Evolutionary conservation across 2,888 invertebrate genomes (phyloP).

Genomic region (Pristionchus arcanus): DNA sequence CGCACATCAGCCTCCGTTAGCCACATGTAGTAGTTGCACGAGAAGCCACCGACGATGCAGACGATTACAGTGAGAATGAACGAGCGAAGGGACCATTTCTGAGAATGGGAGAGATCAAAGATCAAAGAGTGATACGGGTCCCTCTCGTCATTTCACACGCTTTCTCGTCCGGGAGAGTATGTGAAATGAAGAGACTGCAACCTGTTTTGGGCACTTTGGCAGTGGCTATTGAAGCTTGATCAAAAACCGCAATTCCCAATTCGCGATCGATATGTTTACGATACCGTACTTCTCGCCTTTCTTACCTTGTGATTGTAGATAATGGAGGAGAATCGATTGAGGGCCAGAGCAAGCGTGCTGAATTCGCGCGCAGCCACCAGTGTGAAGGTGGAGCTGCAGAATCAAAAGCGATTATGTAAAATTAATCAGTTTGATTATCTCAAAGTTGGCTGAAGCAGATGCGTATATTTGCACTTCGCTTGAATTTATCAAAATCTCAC

Average conservation of each 20-base stretch:
- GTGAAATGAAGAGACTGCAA: no score
- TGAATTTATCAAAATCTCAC: background rate
- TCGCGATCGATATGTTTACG: background rate
- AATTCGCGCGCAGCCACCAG: constrained; percentile 1
- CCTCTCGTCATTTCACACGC: no score
- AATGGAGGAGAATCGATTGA: constrained; percentile 49
- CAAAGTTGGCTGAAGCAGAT: background rate
- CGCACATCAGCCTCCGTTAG: background rate
- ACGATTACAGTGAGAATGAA: constrained; percentile 15
- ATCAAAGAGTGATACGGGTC: no score
- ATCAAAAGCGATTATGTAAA: background rate
- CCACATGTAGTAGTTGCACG: constrained; percentile 48
- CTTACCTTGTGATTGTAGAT: constrained; percentile 52
- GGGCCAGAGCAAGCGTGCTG: background rate
- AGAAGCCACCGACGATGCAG: background rate
- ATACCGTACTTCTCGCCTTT: background rate
- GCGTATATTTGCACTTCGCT: background rate
- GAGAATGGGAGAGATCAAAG: background rate
- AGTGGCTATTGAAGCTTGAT: no score
- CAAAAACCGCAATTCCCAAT: background rate
- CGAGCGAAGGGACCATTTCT: constrained; percentile 36
- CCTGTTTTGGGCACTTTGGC: no score
- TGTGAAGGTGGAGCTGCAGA: background rate
- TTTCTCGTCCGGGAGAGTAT: no score
- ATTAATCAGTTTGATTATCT: background rate